Evolutionary conservation across 2,888 invertebrate species (phyloP), one percentile per base, ranked within the genome.

Genomic region (Drosophila atroscutellata): DNA sequence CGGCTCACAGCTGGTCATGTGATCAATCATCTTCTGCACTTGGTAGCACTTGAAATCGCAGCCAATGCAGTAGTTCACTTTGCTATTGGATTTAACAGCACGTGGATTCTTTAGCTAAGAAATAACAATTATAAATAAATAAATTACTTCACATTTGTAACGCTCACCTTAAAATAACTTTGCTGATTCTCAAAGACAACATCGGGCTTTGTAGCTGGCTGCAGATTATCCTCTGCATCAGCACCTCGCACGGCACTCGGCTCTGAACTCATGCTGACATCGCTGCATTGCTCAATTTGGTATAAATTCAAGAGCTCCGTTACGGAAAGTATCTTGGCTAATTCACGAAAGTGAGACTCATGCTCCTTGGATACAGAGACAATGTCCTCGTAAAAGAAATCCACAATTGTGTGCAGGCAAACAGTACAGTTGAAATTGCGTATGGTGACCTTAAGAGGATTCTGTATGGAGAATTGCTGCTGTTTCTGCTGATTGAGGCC

Each of bases 1-100:
- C 2, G 88, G 83, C 36, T 90, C 86, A 26, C 92, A 92, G 18
- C 75, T 89, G 9, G 81, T 84, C 90, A 93, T 90, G 66, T 92
- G 92, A 4, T 82, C 75, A 34, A 92, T 90, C 92, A 93, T 92
- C 52, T 93, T 92, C 18, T 91, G 91, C 5, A 93, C 93, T 63
- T 92, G 92, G 54, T 93, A 93, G 67, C 93, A 93, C 67, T 93
- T 93, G 51, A 91, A 93, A 50, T 91, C 90, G 58, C 93, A 93
- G 3, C 91, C 92, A 63, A 93, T 90, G 67, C 93, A 93, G 28
- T 91, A 91, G 71, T 93, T 93, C n/a, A 92, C 91, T 84, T 93
- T 93, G 37, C 92, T 92, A 55, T 85, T 91, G 3, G 86, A 83
- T 18, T 86, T 81, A 0, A 81, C 82, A 1, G 90, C 82, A 0